Percentiles rank a stretch among this genome's conserved stretches.
Evolutionary conservation across 2,888 invertebrate species (phyloP).

Genomic region (Tenthredo livida): DNA sequence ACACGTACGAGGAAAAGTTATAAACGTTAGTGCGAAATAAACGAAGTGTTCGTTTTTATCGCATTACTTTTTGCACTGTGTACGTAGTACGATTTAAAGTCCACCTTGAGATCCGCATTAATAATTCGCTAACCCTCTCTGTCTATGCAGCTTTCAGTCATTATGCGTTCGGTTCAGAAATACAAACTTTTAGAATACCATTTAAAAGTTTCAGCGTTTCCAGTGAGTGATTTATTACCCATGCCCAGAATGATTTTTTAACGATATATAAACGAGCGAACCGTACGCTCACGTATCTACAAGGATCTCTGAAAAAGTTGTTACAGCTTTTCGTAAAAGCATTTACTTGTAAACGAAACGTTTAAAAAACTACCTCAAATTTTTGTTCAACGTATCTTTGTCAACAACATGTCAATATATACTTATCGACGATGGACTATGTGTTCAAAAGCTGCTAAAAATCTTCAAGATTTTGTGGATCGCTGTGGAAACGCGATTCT

Average conservation of each 20-base stretch:
- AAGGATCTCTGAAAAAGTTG: not conserved
- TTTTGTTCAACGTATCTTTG: not conserved
- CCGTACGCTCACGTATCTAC: not conserved
- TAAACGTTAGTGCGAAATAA: not conserved
- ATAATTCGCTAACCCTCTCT: conserved; percentile 17
- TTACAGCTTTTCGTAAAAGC: not conserved
- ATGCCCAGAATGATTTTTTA: conserved; percentile 9
- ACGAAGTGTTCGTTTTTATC: not conserved
- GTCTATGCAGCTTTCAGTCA: not conserved
- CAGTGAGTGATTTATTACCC: conserved; percentile 37
- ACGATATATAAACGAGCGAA: not conserved
- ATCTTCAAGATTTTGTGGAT: not conserved
- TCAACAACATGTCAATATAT: not conserved
- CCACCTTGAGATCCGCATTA: not conserved
- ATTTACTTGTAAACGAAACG: not conserved
- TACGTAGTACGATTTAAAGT: not conserved
- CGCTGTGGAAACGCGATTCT: not conserved
- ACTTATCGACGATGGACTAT: too few relatives aligned
- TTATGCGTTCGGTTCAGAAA: not conserved
- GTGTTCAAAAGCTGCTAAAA: not conserved
- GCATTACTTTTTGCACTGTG: not conserved
- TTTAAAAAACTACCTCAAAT: not conserved
- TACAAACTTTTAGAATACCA: conserved; percentile 32
- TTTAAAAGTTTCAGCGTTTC: conserved; percentile 12
- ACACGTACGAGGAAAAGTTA: not conserved